Conservation (phyloP, 2,113 vertebrate species). For the Atlantisia rogersi region DNA sequence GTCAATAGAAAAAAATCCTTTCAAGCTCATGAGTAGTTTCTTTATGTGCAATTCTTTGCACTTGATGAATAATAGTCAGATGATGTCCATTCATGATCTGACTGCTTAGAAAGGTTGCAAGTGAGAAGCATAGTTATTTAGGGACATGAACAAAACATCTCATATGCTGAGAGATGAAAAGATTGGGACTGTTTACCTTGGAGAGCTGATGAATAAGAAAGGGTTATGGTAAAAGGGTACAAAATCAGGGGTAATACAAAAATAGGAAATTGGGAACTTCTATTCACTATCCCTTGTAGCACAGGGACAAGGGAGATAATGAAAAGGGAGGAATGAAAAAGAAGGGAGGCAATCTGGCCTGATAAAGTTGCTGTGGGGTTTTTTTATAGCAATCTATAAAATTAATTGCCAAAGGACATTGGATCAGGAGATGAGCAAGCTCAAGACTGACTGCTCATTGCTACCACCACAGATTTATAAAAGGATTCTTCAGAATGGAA, state of each 20-base stretch:
- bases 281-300: background rate
- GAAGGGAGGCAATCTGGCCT: background rate
- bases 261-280: background rate
- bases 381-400: background rate
- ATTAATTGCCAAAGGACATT: background rate
- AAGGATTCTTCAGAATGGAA: background rate
- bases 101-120: slow-evolving; percentile 15
- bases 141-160: background rate
- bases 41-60: slow-evolving; percentile 4
- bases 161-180: background rate
- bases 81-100: slow-evolving; percentile 25
- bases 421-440: background rate
- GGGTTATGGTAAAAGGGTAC: background rate
- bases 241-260: background rate
- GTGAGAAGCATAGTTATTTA: slow-evolving; percentile 9
- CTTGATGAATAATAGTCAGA: slow-evolving; percentile 27
- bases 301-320: background rate
- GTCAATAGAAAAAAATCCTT: slow-evolving; percentile 28
- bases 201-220: background rate
- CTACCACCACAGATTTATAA: background rate
- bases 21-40: slow-evolving; percentile 10
- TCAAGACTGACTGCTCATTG: background rate
- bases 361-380: background rate
- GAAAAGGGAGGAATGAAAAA: background rate
- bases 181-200: slow-evolving; percentile 3